phyloP scores from a whole-genome alignment of 2,888 invertebrate genomes.

The Rhabditophanes sp. region DNA sequence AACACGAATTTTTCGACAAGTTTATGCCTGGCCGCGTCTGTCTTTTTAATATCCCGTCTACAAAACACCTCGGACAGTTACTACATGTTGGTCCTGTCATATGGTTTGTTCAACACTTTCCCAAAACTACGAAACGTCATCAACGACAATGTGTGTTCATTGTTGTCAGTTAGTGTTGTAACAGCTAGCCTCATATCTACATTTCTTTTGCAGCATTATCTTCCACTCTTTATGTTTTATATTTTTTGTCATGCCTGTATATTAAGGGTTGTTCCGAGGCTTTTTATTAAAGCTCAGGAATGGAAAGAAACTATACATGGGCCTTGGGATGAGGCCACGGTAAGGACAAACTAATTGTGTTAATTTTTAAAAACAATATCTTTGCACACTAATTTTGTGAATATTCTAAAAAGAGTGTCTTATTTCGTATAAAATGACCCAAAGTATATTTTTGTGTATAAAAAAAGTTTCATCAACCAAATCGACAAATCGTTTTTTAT shows the following conservation, averaged over 20 bases:
- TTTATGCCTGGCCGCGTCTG: slow-evolving; percentile 80
- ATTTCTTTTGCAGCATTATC: slow-evolving; percentile 5
- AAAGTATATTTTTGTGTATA: no score
- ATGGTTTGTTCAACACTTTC: slow-evolving; percentile 71
- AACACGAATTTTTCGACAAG: slow-evolving; percentile 79
- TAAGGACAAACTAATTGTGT: no score
- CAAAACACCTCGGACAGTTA: slow-evolving; percentile 72
- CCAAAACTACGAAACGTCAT: slow-evolving; percentile 59
- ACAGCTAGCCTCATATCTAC: slow-evolving; percentile 1
- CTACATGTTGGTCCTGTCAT: slow-evolving; percentile 70
- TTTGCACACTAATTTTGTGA: neutral
- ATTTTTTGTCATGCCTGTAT: slow-evolving; percentile 43
- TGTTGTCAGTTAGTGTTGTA: no score
- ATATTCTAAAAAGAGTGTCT: no score
- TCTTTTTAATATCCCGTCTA: slow-evolving; percentile 79
- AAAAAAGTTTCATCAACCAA: no score
- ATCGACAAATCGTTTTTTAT: no score
- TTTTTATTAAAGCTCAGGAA: slow-evolving; percentile 46
- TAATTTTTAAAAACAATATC: neutral
- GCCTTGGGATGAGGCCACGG: slow-evolving; percentile 82
- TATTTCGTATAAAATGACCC: no score
- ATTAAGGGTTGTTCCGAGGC: slow-evolving; percentile 46
- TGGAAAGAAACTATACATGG: slow-evolving; percentile 68
- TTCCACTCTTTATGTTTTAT: slow-evolving; percentile 37
- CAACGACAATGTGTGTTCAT: no score